Evolutionary conservation across 2,888 invertebrate genomes (phyloP), one percentile per base, ranked within the genome.

Genomic region (Melolontha melolontha): DNA sequence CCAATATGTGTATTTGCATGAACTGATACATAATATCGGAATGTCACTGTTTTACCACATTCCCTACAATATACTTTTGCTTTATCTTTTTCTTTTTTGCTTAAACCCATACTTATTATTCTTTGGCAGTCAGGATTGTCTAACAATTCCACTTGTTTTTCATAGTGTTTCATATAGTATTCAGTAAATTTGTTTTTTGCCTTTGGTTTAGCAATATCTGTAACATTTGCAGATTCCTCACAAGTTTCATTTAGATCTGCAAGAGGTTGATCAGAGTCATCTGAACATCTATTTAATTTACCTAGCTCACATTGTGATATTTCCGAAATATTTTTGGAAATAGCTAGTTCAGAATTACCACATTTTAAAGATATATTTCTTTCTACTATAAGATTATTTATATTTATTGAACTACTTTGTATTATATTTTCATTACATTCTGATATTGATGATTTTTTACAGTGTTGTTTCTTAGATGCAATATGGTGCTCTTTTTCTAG

Each of bases 11-110:
- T 27, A n/a, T 27, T n/a, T 29, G 27, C 47, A 16, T 59, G 59
- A 4, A 59, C 47, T 2, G 44, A 17, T 16, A 44, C 29, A 34
- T 59, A 59, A 29, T 59, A 59, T 29, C 44, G 59, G 12, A 29
- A 59, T 27, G 17, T 59, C 2, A 59, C 27, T 5, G 34, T 59
- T 47, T 47, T 44, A 34, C 44, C 44, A 34, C 59, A 59, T 12
- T 27, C 27, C 6, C 29, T 59, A 14, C 59, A 59, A 1, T n/a
- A 47, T 7, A 59, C 14, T 10, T n/a, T 59, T 29, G 41, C 44
- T n/a, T 17, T 22, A 44, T 44, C 29, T 34, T 59, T 57, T 11
- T 59, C 59, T 34, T 59, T 34, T 22, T 47, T 62, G 34, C 59
- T 41, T 14, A 62, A 8, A 11, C 16, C 42, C 14, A 16, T 62